Percentiles rank a stretch among this genome's conserved stretches.
Evolutionary conservation across 2,113 vertebrate genomes (phyloP).

Genomic region (Egretta garzetta): DNA sequence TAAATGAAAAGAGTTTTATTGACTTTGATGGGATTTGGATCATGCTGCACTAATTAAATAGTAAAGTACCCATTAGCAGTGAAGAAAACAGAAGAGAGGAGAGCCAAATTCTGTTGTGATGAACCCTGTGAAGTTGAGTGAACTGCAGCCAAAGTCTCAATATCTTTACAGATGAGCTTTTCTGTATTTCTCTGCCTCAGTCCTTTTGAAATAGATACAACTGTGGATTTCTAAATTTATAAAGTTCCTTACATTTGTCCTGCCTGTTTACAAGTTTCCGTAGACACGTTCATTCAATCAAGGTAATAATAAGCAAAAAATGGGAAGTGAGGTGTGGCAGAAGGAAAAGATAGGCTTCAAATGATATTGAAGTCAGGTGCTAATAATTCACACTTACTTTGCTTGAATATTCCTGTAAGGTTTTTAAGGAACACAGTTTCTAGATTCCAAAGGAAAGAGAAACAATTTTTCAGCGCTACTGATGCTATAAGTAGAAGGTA

Average conservation of each 20-base stretch:
- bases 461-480: not conserved
- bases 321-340: not conserved
- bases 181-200: not conserved
- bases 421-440: not conserved
- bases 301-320: not conserved
- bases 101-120: conserved; percentile 30
- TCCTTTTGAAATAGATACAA: not conserved
- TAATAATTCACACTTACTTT: not conserved
- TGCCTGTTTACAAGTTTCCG: not conserved
- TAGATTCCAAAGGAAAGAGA: not conserved
- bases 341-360: not conserved
- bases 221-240: not conserved
- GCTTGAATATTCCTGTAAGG: not conserved
- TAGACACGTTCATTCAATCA: not conserved
- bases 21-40: conserved; percentile 61
- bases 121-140: conserved; percentile 19
- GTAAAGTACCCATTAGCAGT: conserved; percentile 57
- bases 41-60: conserved; percentile 59
- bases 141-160: conserved; percentile 21
- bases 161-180: conserved; percentile 22
- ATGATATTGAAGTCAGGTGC: not conserved
- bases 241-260: not conserved
- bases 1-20: conserved; percentile 62
- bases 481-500: not conserved
- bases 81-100: conserved; percentile 38